phyloP scores from a whole-genome alignment of 2,113 vertebrate species.

The Girardinichthys multiradiatus region DNA sequence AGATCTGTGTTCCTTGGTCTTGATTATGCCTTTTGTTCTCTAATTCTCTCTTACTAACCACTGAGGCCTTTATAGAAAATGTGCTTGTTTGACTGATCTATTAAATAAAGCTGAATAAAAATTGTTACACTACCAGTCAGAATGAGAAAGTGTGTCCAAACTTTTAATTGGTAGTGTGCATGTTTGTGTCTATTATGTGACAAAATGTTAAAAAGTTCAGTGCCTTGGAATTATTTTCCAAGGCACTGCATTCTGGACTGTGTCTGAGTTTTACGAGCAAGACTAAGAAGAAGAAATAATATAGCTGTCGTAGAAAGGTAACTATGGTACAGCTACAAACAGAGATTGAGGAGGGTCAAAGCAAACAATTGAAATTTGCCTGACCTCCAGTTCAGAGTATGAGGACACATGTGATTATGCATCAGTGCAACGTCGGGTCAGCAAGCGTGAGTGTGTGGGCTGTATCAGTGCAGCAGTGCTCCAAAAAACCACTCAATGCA shows the following conservation, averaged over 20 bases:
- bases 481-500: constrained; percentile 41
- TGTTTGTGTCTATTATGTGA: too few relatives aligned
- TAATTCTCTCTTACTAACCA: too few relatives aligned
- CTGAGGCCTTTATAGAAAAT: background rate
- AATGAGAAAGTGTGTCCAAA: too few relatives aligned
- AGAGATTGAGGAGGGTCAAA: constrained; percentile 24
- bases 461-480: constrained; percentile 31
- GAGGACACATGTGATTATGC: constrained; percentile 47
- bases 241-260: background rate
- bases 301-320: background rate
- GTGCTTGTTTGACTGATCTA: background rate
- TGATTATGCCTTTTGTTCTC: too few relatives aligned
- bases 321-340: constrained; percentile 27
- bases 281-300: background rate
- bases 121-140: too few relatives aligned
- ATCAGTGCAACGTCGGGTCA: constrained; percentile 33
- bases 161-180: too few relatives aligned
- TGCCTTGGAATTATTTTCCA: background rate
- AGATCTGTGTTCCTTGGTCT: too few relatives aligned
- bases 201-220: too few relatives aligned
- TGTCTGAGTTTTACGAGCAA: background rate
- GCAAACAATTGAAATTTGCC: constrained; percentile 40
- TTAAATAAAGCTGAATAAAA: background rate
- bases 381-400: constrained; percentile 30
- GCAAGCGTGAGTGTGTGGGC: constrained; percentile 34